Evolutionary conservation across 2,888 invertebrate species (phyloP).

Genomic region (Marronus borbonicus): DNA sequence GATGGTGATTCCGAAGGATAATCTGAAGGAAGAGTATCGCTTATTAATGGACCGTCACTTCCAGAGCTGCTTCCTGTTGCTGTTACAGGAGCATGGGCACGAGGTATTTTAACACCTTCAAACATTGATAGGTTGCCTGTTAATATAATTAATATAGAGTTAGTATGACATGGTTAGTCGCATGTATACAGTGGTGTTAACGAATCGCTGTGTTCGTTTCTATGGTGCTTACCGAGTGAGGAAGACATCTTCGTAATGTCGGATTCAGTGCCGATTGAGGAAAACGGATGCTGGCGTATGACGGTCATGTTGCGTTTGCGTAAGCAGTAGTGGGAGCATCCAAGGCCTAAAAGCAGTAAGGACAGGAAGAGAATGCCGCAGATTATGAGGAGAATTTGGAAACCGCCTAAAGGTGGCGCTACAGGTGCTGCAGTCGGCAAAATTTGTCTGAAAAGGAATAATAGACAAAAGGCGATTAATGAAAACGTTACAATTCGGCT

Average conservation of each 20-base stretch:
- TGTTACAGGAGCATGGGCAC: constrained; percentile 84
- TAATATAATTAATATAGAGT: constrained; percentile 54
- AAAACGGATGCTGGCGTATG: constrained; percentile 83
- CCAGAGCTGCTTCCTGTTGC: constrained; percentile 80
- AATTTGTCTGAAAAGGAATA: constrained; percentile 13
- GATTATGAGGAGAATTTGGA: constrained; percentile 92
- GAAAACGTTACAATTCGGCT: too few species aligned
- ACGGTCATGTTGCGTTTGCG: constrained; percentile 86
- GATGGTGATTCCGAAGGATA: constrained; percentile 94
- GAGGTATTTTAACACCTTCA: constrained; percentile 90
- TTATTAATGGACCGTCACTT: constrained; percentile 82
- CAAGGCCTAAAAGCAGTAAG: constrained; percentile 87
- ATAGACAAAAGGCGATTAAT: too few species aligned
- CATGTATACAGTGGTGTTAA: constrained; percentile 37
- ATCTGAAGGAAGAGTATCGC: constrained; percentile 91
- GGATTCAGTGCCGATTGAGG: constrained; percentile 78
- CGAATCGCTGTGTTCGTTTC: constrained; percentile 17
- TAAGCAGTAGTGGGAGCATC: constrained; percentile 92
- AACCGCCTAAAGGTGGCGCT: constrained; percentile 85
- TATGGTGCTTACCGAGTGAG: constrained; percentile 73
- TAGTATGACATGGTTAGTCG: constrained; percentile 50
- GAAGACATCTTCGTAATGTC: constrained; percentile 87
- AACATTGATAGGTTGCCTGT: constrained; percentile 76
- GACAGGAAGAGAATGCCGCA: constrained; percentile 94
- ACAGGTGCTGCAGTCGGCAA: constrained; percentile 73